Evolutionary conservation across 2,888 invertebrate genomes (phyloP), one percentile per base, ranked within the genome.

Genomic region (Lapara coniferarum): DNA sequence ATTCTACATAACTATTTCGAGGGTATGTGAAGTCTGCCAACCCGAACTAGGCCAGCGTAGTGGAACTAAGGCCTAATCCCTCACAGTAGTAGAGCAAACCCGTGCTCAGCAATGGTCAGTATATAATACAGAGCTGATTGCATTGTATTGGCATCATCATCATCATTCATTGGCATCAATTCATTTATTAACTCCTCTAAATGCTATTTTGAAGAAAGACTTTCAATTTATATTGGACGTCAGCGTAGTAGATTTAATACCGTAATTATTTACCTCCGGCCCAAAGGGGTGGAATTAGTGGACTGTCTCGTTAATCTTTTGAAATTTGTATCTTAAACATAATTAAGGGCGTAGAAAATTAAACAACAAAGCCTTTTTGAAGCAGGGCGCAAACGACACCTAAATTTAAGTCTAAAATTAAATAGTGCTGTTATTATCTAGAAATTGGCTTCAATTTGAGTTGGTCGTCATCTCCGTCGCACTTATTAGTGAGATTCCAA

Each of bases 251-350:
- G 66, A 73, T 69, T 74, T 73, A 75, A 77, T 75, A 30, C 70
- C 37, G 69, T 71, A 56, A 77, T 76, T 52, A 75, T 73, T 79
- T 77, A 75, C 75, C 70, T 70, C 25, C 63, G 66, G 66, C 67
- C 71, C 66, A 58, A 68, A 73, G 72, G 69, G 69, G 71, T 69
- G 75, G 73, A 78, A 80, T 81, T 78, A 81, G 77, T 75, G 63
- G 74, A 73, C 70, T 70, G 76, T 73, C 75, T 72, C 77, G 75
- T 82, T 78, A 79, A 86, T 85, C 82, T 83, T 77, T 73, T 73
- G 75, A 81, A 85, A 81, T 82, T 80, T 78, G 75, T 77, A 70
- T 71, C 77, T 70, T 73, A 78, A 69, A 75, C 71, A 76, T 78
- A 82, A 82, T 83, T 80, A 75, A 74, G 74, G 71, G 71, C 72